Evolutionary conservation across 2,888 invertebrate species (phyloP).

Genomic region (Drosophila prolongata): DNA sequence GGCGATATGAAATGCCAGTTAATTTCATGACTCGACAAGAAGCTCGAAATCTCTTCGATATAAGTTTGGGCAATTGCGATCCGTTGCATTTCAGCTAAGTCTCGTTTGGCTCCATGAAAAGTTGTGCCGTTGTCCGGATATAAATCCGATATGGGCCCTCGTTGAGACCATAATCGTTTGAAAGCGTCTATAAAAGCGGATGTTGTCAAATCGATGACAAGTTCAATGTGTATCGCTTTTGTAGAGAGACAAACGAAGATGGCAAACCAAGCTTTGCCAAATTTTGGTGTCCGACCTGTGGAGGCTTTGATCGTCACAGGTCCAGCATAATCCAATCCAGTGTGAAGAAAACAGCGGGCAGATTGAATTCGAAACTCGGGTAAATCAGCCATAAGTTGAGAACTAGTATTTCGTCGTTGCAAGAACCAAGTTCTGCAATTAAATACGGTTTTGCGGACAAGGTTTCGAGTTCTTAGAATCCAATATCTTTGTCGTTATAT

Average conservation of each 20-base stretch:
- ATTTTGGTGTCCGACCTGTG: background rate
- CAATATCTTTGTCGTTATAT: too few species aligned
- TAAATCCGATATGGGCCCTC: too few species aligned
- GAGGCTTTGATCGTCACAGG: slow-evolving; percentile 4
- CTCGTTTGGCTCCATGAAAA: too few species aligned
- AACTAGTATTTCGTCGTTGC: background rate
- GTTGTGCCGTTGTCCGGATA: too few species aligned
- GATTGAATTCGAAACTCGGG: background rate
- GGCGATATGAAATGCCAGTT: too few species aligned
- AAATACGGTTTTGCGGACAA: background rate
- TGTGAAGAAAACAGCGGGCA: slow-evolving; percentile 5
- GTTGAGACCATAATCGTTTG: background rate
- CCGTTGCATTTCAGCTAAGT: too few species aligned
- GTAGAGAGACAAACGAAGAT: slow-evolving; percentile 6
- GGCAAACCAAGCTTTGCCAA: slow-evolving; percentile 8
- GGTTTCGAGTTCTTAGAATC: background rate
- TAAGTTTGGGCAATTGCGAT: too few species aligned
- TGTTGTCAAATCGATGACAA: slow-evolving; percentile 3
- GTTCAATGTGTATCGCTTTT: slow-evolving; percentile 3
- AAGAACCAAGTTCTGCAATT: slow-evolving; percentile 5
- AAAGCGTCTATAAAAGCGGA: slow-evolving; percentile 4
- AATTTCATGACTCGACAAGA: too few species aligned
- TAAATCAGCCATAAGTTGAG: slow-evolving; percentile 7
- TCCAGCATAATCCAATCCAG: slow-evolving; percentile 8
- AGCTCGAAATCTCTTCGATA: too few species aligned